A percentile compares a stretch with the other conserved stretches of the same genome.
These are phyloP conservation scores for Recurvirostra avosetta DNA, from an alignment of 2,113 vertebrate species.

Conservation along the genomic window DNA sequence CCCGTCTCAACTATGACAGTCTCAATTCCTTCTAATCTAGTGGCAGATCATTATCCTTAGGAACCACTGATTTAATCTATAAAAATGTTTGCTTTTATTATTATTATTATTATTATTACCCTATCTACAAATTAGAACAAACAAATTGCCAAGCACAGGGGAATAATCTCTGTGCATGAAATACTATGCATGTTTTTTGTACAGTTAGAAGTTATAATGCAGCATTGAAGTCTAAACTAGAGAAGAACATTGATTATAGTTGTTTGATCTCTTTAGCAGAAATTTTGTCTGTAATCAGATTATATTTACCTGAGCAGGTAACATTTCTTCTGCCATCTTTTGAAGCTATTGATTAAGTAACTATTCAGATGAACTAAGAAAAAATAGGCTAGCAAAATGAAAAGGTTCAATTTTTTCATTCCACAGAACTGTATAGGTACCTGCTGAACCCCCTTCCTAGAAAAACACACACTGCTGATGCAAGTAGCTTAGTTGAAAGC, in stretches of 20 bases:
- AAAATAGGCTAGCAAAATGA: not conserved
- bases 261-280: not conserved
- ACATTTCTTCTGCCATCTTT: not conserved
- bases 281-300: not conserved
- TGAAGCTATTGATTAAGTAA: not conserved
- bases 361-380: not conserved
- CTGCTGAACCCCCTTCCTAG: not conserved
- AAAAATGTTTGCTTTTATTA: not conserved
- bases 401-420: not conserved
- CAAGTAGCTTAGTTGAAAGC: not conserved
- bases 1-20: not conserved
- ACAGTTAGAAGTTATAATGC: not conserved
- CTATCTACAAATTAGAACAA: not conserved
- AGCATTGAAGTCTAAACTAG: not conserved
- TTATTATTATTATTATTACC: not conserved
- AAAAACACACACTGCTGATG: not conserved
- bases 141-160: not conserved
- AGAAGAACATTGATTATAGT: not conserved
- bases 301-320: not conserved
- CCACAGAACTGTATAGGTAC: not conserved
- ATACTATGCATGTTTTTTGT: not conserved
- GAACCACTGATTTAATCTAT: not conserved
- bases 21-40: not conserved
- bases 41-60: not conserved
- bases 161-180: not conserved